phyloP scores from a whole-genome alignment of 2,113 vertebrate species.

The Archocentrus centrarchus region DNA sequence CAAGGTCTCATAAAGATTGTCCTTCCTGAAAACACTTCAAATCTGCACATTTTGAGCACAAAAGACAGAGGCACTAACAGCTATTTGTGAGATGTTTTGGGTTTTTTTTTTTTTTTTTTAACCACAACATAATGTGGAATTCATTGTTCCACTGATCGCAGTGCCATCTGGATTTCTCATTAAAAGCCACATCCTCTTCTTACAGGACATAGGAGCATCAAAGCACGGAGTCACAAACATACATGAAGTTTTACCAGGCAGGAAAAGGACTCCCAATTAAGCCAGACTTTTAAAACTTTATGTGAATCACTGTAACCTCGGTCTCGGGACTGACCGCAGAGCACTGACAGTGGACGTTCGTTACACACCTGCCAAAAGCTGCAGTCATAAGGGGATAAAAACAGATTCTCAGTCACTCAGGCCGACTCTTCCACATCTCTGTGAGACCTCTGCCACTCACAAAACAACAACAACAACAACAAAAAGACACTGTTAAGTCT shows the following conservation, averaged over 20 bases:
- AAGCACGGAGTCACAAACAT: conserved; percentile 11
- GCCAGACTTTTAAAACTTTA: background rate
- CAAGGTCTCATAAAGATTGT: conserved; percentile 49
- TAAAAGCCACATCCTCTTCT: conserved; percentile 61
- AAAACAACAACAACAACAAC: conserved; percentile 28
- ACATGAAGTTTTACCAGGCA: conserved; percentile 10
- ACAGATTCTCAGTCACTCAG: conserved; percentile 45
- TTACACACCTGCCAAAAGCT: conserved; percentile 53
- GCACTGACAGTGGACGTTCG: background rate
- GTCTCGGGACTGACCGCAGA: background rate
- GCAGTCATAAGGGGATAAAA: conserved; percentile 24
- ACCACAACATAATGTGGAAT: conserved; percentile 56
- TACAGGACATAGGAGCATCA: conserved; percentile 45
- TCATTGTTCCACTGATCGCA: conserved; percentile 52
- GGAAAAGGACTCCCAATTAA: background rate
- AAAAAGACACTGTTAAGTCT: conserved; percentile 31
- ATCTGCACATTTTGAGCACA: conserved; percentile 31
- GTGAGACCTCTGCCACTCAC: conserved; percentile 61
- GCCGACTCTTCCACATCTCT: conserved; percentile 42
- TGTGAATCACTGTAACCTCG: background rate
- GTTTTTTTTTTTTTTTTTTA: conserved; percentile 53
- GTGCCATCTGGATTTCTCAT: conserved; percentile 64
- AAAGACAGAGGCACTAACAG: conserved; percentile 31
- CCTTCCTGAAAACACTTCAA: conserved; percentile 48
- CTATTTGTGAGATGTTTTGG: conserved; percentile 36